phyloP scores from a whole-genome alignment of 2,888 invertebrate genomes.

The Abrostola tripartita region DNA sequence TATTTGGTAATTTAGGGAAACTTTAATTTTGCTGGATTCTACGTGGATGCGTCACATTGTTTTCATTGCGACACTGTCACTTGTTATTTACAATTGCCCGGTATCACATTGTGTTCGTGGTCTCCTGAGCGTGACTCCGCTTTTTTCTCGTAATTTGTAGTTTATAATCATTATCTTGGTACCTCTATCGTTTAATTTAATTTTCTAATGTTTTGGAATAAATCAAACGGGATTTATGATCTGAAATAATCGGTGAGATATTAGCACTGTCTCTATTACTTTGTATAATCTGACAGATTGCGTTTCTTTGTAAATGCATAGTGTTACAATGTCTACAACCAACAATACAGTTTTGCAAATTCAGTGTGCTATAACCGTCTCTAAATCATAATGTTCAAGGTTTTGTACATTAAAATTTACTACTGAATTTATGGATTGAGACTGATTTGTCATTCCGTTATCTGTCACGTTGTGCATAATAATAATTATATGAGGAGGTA shows the following conservation, averaged over 20 bases:
- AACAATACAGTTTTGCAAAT: conserved; percentile 2
- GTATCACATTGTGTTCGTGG: conserved; percentile 63
- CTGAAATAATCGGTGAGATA: conserved; percentile 14
- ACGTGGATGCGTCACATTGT: conserved; percentile 16
- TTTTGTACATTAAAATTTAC: conserved; percentile 33
- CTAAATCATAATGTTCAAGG: conserved; percentile 14
- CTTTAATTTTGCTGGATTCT: not conserved
- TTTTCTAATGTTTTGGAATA: conserved; percentile 8
- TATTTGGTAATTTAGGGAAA: not conserved
- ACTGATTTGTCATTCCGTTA: conserved; percentile 16
- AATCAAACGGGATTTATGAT: conserved; percentile 16
- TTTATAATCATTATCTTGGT: conserved; percentile 25
- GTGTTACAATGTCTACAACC: no score
- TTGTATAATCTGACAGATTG: no score
- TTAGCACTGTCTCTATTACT: no score
- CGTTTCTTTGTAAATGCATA: no score
- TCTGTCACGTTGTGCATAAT: conserved; percentile 16
- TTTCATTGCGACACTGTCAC: conserved; percentile 16
- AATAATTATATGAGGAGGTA: conserved; percentile 1
- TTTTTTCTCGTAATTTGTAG: conserved; percentile 57
- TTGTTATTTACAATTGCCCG: conserved; percentile 50
- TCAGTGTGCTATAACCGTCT: conserved; percentile 6
- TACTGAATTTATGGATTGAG: conserved; percentile 15
- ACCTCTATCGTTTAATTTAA: no score
- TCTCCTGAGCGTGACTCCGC: conserved; percentile 73